Evolutionary conservation across 2,113 vertebrate genomes (phyloP).

Genomic region (Microtus montanus): DNA sequence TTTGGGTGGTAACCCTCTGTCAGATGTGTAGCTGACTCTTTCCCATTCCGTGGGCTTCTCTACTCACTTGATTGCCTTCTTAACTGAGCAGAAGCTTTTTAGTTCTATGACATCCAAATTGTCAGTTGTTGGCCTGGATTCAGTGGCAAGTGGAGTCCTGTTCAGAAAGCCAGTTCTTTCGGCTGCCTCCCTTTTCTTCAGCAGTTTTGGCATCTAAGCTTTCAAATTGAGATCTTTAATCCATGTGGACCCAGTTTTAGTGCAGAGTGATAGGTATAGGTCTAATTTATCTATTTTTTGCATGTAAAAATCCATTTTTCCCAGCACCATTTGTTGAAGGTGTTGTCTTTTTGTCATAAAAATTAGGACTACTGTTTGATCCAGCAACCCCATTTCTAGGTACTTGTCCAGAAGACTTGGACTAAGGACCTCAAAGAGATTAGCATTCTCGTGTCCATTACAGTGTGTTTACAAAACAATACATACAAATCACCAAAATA

Average conservation of each 20-base stretch:
- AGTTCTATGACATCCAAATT: neutral
- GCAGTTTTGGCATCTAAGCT: neutral
- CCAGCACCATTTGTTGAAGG: neutral
- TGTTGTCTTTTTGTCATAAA: neutral
- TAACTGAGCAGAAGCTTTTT: neutral
- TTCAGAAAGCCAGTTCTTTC: neutral
- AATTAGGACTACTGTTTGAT: neutral
- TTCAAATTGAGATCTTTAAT: neutral
- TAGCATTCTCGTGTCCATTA: neutral
- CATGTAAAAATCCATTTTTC: neutral
- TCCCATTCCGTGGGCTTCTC: neutral
- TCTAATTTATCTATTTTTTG: neutral
- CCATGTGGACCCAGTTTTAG: neutral
- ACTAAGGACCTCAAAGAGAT: neutral
- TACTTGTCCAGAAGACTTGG: neutral
- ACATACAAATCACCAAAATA: neutral
- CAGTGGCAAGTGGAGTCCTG: neutral
- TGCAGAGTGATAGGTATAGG: neutral
- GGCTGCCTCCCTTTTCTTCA: neutral
- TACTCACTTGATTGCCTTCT: neutral
- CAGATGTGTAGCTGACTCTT: neutral
- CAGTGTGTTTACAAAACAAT: neutral
- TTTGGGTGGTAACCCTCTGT: neutral
- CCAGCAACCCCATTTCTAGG: neutral
- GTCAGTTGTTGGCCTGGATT: neutral